A percentile compares a stretch with the other conserved stretches of the same genome.
These are phyloP conservation scores for Leucozona laternaria DNA, from an alignment of 2,888 invertebrate species.

Conservation along the genomic window DNA sequence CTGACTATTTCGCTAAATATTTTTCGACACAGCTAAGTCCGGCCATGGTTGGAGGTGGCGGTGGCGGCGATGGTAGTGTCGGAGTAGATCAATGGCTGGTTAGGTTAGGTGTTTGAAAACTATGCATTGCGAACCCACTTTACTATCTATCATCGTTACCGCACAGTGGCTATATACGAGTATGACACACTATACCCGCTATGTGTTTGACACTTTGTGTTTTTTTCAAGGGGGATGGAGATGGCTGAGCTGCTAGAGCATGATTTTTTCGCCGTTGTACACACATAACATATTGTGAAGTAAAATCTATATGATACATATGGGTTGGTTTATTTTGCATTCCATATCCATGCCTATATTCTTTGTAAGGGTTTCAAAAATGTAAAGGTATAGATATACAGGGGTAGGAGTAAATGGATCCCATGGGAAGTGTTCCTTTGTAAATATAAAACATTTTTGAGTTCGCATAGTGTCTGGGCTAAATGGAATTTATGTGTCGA, in stretches of 20 bases:
- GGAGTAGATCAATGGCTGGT: slow-evolving; percentile 42
- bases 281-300: slow-evolving; percentile 18
- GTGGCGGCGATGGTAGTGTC: not conserved
- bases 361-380: slow-evolving; percentile 36
- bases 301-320: slow-evolving; percentile 16
- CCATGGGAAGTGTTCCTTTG: slow-evolving; percentile 30
- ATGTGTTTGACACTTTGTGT: slow-evolving; percentile 38
- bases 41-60: not conserved
- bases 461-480: slow-evolving; percentile 5
- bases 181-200: slow-evolving; percentile 34
- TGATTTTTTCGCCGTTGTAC: slow-evolving; percentile 23
- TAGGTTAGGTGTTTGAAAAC: slow-evolving; percentile 24
- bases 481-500: slow-evolving; percentile 48
- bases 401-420: slow-evolving; percentile 5
- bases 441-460: slow-evolving; percentile 17
- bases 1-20: no score
- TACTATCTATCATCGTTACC: slow-evolving; percentile 54
- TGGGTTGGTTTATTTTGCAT: slow-evolving; percentile 33
- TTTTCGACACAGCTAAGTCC: no score
- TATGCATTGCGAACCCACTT: not conserved
- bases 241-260: not conserved
- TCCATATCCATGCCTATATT: no score
- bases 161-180: slow-evolving; percentile 35
- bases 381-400: not conserved
- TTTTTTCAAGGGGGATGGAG: not conserved